phyloP scores from a whole-genome alignment of 2,797 vertebrate genomes.

The Diplodus puntazzo region DNA sequence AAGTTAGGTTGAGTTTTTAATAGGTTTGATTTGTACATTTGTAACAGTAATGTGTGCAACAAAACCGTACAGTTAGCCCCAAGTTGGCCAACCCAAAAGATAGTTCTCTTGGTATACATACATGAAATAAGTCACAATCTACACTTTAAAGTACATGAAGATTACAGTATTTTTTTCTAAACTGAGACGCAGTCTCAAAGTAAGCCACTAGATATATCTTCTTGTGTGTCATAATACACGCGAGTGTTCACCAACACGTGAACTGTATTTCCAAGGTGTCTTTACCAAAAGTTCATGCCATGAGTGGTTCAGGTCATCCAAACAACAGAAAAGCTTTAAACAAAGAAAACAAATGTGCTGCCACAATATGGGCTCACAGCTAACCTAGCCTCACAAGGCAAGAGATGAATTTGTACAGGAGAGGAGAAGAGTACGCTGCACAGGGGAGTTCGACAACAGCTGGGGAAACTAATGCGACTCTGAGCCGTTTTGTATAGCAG shows the following conservation, averaged over 20 bases:
- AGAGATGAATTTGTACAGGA: conserved; percentile 46
- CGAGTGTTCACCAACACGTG: conserved; percentile 48
- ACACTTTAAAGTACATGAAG: conserved; percentile 82
- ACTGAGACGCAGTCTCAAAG: conserved; percentile 81
- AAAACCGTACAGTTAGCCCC: conserved; percentile 73
- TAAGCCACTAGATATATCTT: conserved; percentile 79
- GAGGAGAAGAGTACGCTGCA: conserved; percentile 10
- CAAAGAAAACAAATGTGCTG: conserved; percentile 48
- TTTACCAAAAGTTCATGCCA: conserved; percentile 58
- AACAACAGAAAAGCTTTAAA: conserved; percentile 59
- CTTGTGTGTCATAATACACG: conserved; percentile 61
- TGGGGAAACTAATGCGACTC: background rate
- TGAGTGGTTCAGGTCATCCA: conserved; percentile 62
- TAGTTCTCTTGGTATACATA: conserved; percentile 78
- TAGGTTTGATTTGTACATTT: conserved; percentile 81
- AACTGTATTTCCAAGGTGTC: conserved; percentile 58
- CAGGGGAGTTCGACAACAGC: conserved; percentile 3
- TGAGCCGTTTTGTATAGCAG: background rate
- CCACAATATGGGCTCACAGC: conserved; percentile 71
- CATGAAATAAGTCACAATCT: conserved; percentile 84
- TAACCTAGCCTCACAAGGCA: conserved; percentile 61
- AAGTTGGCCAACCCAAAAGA: conserved; percentile 75
- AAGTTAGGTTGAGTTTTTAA: conserved; percentile 77
- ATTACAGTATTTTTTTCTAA: conserved; percentile 82
- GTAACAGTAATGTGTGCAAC: conserved; percentile 82